Evolutionary conservation across 1,140 invertebrate species (phyloP), one percentile per base, ranked within the genome.

Genomic region (Tyrophagus putrescentiae): DNA sequence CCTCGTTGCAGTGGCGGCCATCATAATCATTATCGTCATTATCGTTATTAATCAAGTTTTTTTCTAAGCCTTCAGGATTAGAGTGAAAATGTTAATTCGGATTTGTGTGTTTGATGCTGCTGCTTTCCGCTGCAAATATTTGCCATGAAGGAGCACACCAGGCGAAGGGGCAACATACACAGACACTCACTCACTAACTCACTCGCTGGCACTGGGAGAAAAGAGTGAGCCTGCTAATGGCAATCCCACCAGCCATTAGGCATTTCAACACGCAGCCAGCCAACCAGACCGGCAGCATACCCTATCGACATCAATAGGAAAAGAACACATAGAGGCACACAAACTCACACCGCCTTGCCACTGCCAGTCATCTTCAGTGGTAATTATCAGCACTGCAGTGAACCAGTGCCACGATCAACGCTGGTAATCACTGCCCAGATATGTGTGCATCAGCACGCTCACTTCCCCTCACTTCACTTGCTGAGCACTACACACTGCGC

Each of bases 1-100:
- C n/a, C n/a, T n/a, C n/a, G n/a, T n/a, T n/a, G n/a, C n/a, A n/a
- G n/a, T n/a, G n/a, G 36, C 45, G 23, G 21, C 45, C 23, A 29
- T 48, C 45, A 48, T 48, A 25, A 48, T 48, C 45, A 48, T 48
- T 48, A 48, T 48, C 7, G 45, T 48, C 45, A 48, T 48, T 48
- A 48, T 48, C 45, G 45, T 48, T 48, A 48, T 48, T 48, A 48
- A 48, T 48, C 45, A 48, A 48, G 45, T 48, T 48, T n/a, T n/a
- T n/a, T 18, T 48, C 45, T 48, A 48, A 48, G 45, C 45, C 21
- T 48, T 48, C 7, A 9, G 18, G 45, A 48, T 48, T 48, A 48
- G 7, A 48, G 45, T 48, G 45, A 48, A 48, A 48, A 48, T 48
- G 45, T 48, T 48, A 48, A 48, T 48, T 48, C 45, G 45, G 18